Base-by-base conservation (phyloP, 2,888 invertebrate species). In the Timandra comae region DNA sequence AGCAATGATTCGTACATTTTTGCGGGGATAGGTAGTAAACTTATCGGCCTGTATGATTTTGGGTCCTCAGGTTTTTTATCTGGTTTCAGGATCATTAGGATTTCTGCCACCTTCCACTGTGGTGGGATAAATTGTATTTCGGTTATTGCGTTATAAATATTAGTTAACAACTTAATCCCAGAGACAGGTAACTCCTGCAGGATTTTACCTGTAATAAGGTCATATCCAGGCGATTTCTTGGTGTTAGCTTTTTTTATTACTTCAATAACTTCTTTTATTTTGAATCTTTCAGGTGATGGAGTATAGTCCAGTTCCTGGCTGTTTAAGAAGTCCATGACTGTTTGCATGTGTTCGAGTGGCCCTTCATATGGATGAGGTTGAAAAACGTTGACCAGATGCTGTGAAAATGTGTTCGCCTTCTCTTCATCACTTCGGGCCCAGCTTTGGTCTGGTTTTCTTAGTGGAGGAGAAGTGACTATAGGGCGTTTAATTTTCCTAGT, bases 401-500 rank as follows among this genome's bases (percentile, higher is more conserved):
- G 13, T 4, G 38, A 36, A 33, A 43, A 43, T 6, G 16, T 12
- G 4, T 23, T 16, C 1, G 38, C 41, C n/a, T 46, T 46, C 3
- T 43, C 41, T 0, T 7, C 2, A 6, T 32, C 30, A 5, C 30
- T 30, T 26, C 31, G 33, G 3, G 42, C 41, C 47, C 41, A 44
- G 2, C n/a, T 12, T 10, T 33, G 21, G 3, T 35, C 22, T 7
- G 11, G 3, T 3, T 13, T 40, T 19, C 33, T 31, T 2, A 50
- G 12, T 10, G 43, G 45, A 3, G 39, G 12, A 3, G 19, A 6
- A 1, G 6, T 8, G 3, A n/a, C n/a, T 20, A 21, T 34, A 2
- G 47, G 43, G 21, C 30, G 25, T 22, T 45, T 46, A 1, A 39
- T 19, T 2, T 32, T 39, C 33, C 38, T 46, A n/a, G 42, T 41